Conservation (phyloP, 2,797 vertebrate genomes). For the Luscinia megarhynchos region DNA sequence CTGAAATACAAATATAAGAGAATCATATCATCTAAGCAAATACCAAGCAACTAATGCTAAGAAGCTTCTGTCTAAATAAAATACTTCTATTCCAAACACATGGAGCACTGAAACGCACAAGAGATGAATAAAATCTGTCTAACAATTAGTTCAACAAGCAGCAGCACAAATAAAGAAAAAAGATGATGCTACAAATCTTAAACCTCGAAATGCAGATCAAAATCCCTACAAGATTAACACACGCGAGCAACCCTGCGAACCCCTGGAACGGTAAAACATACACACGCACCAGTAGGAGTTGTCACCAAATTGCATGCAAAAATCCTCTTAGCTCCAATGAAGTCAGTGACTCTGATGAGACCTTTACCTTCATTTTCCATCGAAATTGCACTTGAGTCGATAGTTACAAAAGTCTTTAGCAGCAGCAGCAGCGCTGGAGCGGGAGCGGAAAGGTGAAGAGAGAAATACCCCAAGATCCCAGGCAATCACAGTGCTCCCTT, state of each 20-base stretch:
- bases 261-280: background rate
- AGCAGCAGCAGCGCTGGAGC: conserved; percentile 73
- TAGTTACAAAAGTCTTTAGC: conserved; percentile 74
- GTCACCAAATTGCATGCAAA: conserved; percentile 60
- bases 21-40: background rate
- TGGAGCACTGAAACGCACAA: rapidly evolving
- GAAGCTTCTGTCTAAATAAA: background rate
- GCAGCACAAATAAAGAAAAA: background rate
- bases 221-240: background rate
- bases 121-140: background rate
- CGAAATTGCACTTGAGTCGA: conserved; percentile 76
- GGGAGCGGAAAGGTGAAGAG: conserved; percentile 52
- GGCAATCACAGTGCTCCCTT: conserved; percentile 75
- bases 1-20: background rate
- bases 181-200: background rate
- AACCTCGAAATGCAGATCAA: background rate
- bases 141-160: background rate
- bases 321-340: conserved; percentile 65
- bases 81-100: background rate
- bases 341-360: conserved; percentile 44
- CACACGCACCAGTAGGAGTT: conserved; percentile 34
- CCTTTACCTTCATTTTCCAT: conserved; percentile 86
- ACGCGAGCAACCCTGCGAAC: background rate
- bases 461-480: conserved; percentile 74
- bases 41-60: background rate